A percentile compares a stretch with the other conserved stretches of the same genome.
Conservation (phyloP, 2,797 vertebrate genomes). For the Emys orbicularis region DNA sequence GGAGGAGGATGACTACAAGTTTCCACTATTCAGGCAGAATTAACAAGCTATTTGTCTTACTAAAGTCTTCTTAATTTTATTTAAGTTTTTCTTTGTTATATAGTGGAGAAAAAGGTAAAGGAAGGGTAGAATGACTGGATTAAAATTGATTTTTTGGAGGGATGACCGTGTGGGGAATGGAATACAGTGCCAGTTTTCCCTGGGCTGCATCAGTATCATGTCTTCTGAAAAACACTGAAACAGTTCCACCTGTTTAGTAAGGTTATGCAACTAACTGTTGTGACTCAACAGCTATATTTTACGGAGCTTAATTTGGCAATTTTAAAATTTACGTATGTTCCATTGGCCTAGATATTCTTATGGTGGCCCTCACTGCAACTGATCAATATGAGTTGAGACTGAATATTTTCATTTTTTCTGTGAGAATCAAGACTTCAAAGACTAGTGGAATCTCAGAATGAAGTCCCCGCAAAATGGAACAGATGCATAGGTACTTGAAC, state of each 20-base stretch:
- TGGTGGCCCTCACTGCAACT: neutral
- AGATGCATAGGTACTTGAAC: neutral
- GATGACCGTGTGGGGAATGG: neutral
- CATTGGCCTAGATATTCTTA: neutral
- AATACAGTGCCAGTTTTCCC: neutral
- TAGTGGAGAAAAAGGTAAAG: neutral
- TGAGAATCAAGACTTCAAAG: neutral
- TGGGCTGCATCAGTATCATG: neutral
- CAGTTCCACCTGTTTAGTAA: neutral
- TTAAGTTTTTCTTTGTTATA: neutral
- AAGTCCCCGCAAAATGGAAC: neutral
- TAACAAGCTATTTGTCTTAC: neutral
- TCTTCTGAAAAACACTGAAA: constrained; percentile 10
- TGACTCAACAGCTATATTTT: neutral
- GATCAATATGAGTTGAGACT: neutral
- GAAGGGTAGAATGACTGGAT: neutral
- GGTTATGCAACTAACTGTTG: neutral
- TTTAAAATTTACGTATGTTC: neutral
- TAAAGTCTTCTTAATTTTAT: neutral
- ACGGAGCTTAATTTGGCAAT: neutral
- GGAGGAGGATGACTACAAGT: neutral
- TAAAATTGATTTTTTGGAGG: neutral
- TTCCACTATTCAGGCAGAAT: neutral
- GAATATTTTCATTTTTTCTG: neutral
- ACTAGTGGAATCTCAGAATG: neutral